Conservation (phyloP, 2,797 vertebrate genomes). For the Molossus molossus region DNA sequence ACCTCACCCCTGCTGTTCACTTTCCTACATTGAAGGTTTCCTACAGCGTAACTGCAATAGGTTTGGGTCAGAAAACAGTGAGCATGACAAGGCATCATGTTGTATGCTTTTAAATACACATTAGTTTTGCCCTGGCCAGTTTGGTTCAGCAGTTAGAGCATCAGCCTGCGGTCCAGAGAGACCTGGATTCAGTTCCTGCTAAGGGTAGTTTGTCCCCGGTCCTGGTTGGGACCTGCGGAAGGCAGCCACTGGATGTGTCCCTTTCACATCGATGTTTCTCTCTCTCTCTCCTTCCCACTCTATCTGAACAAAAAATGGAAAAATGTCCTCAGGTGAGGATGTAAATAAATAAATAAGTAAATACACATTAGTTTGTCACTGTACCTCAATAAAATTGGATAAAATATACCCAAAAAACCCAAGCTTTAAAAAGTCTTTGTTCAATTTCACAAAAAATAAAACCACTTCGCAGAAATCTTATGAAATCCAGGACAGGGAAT, state of each 20-base stretch:
- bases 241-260: too few relatives aligned
- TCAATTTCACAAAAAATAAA: neutral
- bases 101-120: fast-evolving
- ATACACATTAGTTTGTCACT: neutral
- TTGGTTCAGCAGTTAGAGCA: too few relatives aligned
- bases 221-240: too few relatives aligned
- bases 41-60: neutral
- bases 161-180: too few relatives aligned
- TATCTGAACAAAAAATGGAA: too few relatives aligned
- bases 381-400: fast-evolving
- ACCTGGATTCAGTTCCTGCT: too few relatives aligned
- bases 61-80: neutral
- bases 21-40: neutral
- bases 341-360: too few relatives aligned
- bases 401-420: fast-evolving
- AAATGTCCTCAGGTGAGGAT: too few relatives aligned
- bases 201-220: too few relatives aligned
- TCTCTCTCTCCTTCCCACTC: too few relatives aligned
- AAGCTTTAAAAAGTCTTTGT: neutral
- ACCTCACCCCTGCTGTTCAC: neutral
- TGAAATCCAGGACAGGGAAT: neutral
- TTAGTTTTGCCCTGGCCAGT: neutral
- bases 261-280: too few relatives aligned
- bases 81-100: neutral
- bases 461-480: neutral